These are phyloP conservation scores for Huso huso DNA, from an alignment of 2,797 vertebrate genomes.

Conservation along the genomic window DNA sequence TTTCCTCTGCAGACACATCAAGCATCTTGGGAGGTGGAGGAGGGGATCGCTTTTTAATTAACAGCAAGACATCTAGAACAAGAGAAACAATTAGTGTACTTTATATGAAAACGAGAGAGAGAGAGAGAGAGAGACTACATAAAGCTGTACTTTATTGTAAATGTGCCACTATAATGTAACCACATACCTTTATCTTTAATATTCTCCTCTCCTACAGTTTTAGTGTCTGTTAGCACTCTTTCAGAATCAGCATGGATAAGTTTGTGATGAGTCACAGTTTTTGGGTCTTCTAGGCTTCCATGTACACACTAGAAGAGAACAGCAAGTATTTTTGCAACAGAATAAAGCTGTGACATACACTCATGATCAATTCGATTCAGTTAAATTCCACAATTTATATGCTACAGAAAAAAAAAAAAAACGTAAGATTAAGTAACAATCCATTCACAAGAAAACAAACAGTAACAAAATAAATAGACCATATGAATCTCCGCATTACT, in stretches of 20 bases:
- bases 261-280: constrained; percentile 87
- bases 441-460: no score
- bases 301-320: constrained; percentile 63
- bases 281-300: constrained; percentile 90
- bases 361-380: neutral
- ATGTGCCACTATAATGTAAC: neutral
- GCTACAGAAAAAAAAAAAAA: constrained; percentile 11
- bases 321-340: neutral
- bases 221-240: constrained; percentile 80
- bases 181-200: constrained; percentile 81
- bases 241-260: constrained; percentile 86
- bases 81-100: constrained; percentile 6
- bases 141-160: neutral
- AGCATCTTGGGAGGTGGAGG: constrained; percentile 77
- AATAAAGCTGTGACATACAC: neutral
- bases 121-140: neutral
- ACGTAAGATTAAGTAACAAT: neutral
- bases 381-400: neutral
- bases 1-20: constrained; percentile 84
- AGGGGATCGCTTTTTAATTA: constrained; percentile 86
- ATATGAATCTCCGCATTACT: no score
- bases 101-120: neutral
- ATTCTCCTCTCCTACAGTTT: constrained; percentile 81
- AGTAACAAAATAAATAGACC: no score
- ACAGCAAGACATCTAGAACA: constrained; percentile 73